phyloP scores from a whole-genome alignment of 1,140 invertebrate genomes.

The Drosophila guanche region DNA sequence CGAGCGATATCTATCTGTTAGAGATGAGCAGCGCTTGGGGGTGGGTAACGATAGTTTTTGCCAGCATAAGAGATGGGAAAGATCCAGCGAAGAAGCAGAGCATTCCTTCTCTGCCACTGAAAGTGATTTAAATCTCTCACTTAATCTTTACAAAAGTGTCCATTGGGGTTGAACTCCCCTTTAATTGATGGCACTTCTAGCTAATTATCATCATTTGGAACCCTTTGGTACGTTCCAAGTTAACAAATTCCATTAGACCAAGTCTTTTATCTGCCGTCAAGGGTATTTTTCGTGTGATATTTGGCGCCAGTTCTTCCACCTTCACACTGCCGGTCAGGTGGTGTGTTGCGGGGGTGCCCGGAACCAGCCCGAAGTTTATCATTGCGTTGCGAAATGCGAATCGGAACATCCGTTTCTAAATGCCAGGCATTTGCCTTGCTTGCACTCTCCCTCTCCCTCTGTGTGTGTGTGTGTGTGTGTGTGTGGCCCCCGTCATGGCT shows the following conservation, averaged over 20 bases:
- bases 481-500: constrained; percentile 33
- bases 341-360: constrained; percentile 40
- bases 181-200: no score
- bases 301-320: not conserved
- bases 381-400: constrained; percentile 78
- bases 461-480: not conserved
- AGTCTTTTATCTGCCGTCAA: no score
- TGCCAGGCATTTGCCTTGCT: constrained; percentile 58
- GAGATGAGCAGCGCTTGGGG: constrained; percentile 10
- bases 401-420: constrained; percentile 80
- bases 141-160: no score
- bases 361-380: constrained; percentile 70
- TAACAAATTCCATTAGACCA: no score
- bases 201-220: no score
- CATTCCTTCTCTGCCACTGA: constrained; percentile 7
- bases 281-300: no score
- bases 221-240: no score
- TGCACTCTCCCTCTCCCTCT: constrained; percentile 5
- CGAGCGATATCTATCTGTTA: constrained; percentile 13
- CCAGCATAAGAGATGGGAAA: no score
- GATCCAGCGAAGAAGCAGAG: no score
- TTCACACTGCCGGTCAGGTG: constrained; percentile 21
- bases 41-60: not conserved
- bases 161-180: no score
- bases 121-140: no score